Evolutionary conservation across 35 echinoderm and acorn worm genomes (phyloP), one percentile per base, ranked within the genome.

Genomic region (Lytechinus pictus): DNA sequence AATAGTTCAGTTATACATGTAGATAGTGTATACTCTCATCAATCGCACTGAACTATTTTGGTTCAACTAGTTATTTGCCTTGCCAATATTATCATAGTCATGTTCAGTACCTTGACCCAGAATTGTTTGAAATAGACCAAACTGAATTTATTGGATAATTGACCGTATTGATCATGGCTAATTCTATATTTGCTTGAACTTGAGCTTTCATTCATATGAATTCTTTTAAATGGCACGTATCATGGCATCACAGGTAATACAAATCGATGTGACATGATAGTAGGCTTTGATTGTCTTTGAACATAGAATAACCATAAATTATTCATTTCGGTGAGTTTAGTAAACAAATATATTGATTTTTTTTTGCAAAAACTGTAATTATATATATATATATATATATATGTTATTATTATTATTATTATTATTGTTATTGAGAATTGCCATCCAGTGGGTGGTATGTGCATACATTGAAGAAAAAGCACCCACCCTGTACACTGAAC

Each of bases 121-220:
- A 71, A 79, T n/a, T 79, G 66, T n/a, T 79, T 79, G 66, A 79
- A 79, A 79, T n/a, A 24, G 66, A 79, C 66, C 66, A 24, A 79
- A 79, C 56, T 79, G 66, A 79, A 79, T 79, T n/a, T 79, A 79
- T 79, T 24, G n/a, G 16, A 79, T 79, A 24, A 79, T 79, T 24
- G 66, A 79, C n/a, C 19, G n/a, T 24, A 79, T 79, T 7, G 66
- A 79, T 79, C 66, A 79, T 8, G 19, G 16, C 66, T 79, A 24
- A 79, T 24, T 79, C 19, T 79, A 79, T 79, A 79, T 79, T 7
- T 79, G 21, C 66, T 79, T 24, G 19, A 5, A n/a, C 21, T 79
- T 6, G 9, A 57, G 55, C 56, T 9, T 58, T 58, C 56, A 58
- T 58, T 58, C 56, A 58, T 58, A 58, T 58, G 9, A 7, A 58